Evolutionary conservation across 2,797 vertebrate species (phyloP).

Genomic region (Enteromius treurensis): DNA sequence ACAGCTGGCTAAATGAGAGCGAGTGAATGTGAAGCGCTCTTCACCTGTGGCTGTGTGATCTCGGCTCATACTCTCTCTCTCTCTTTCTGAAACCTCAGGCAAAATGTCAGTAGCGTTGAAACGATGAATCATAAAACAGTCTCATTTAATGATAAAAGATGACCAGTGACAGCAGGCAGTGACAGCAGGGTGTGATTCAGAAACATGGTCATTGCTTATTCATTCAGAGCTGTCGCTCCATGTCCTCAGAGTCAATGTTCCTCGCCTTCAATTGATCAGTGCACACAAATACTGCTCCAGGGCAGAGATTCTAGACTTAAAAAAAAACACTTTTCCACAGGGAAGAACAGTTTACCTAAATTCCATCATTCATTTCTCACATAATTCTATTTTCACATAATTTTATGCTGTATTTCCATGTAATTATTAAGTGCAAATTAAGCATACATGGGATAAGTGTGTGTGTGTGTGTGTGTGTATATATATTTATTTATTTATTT

Average conservation of each 20-base stretch:
- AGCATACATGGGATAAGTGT: background rate
- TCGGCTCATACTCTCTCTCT: background rate
- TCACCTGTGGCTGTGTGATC: background rate
- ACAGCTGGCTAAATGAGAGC: background rate
- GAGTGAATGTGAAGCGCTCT: background rate
- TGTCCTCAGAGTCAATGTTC: conserved; percentile 12
- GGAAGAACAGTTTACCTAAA: background rate
- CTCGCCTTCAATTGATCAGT: background rate
- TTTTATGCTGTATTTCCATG: background rate
- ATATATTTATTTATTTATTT: too few species aligned
- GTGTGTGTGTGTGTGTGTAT: too few species aligned
- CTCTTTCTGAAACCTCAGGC: background rate
- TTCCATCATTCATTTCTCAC: background rate
- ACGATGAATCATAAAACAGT: conserved; percentile 24
- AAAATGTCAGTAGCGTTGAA: conserved; percentile 26
- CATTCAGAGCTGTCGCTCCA: conserved; percentile 20
- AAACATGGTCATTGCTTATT: conserved; percentile 23
- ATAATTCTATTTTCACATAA: too few species aligned
- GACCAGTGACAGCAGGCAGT: conserved; percentile 5
- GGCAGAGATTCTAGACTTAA: background rate
- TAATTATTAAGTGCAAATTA: background rate
- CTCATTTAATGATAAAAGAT: conserved; percentile 11
- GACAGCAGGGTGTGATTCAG: conserved; percentile 36
- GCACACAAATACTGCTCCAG: background rate
- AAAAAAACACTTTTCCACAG: background rate